Evolutionary conservation across 2,888 invertebrate genomes (phyloP).

Genomic region (Drosophila rellima): DNA sequence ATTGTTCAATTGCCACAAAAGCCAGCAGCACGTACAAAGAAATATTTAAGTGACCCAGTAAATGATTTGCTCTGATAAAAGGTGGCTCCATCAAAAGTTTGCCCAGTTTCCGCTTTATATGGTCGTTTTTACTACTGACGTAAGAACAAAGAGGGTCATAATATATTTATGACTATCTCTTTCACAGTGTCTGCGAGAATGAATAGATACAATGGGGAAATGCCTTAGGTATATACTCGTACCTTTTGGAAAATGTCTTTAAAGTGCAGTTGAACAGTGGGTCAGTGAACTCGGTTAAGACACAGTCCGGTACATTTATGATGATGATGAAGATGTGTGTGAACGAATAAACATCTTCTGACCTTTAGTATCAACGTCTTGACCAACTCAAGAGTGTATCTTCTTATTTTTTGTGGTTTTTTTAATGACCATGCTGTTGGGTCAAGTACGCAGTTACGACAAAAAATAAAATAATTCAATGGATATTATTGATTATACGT

Average conservation of each 20-base stretch:
- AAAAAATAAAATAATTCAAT: constrained; percentile 44
- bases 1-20: constrained; percentile 22
- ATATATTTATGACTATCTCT: constrained; percentile 47
- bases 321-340: constrained; percentile 2
- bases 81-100: constrained; percentile 18
- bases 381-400: constrained; percentile 2
- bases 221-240: constrained; percentile 24
- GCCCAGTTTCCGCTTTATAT: constrained; percentile 25
- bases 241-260: constrained; percentile 27
- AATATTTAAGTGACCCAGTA: constrained; percentile 36
- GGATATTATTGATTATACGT: constrained; percentile 49
- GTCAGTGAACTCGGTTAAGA: constrained; percentile 59
- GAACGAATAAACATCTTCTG: constrained; percentile 19
- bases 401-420: constrained; percentile 6
- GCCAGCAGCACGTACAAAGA: constrained; percentile 14
- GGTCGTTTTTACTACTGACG: constrained; percentile 25
- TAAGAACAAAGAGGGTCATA: constrained; percentile 43
- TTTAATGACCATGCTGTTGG: constrained; percentile 12
- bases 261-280: constrained; percentile 53
- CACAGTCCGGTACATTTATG: not conserved
- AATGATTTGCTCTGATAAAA: constrained; percentile 35
- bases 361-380: constrained; percentile 25
- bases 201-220: constrained; percentile 39
- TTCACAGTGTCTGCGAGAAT: constrained; percentile 18
- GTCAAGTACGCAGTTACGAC: constrained; percentile 27